These are phyloP conservation scores for Lordiphosa stackelbergi DNA, from an alignment of 1,140 invertebrate genomes.

Conservation along the genomic window DNA sequence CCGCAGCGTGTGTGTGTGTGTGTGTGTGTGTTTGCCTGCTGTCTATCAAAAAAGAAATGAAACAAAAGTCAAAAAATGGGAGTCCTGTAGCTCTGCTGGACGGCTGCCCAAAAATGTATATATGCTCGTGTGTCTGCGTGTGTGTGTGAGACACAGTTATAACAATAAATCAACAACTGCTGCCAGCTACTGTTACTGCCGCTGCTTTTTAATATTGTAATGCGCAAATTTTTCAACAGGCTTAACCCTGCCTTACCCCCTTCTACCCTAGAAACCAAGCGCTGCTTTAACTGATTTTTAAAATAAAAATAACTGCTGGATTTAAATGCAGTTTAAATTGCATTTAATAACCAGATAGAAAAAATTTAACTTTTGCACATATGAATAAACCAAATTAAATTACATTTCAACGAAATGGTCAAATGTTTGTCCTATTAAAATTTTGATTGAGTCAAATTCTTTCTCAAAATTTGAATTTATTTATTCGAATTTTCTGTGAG, in stretches of 20 bases:
- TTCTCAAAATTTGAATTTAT: neutral
- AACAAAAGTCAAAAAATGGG: slow-evolving; percentile 63
- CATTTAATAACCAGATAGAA: slow-evolving; percentile 58
- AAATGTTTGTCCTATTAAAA: slow-evolving; percentile 7
- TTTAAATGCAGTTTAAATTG: slow-evolving; percentile 67
- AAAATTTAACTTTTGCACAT: slow-evolving; percentile 16
- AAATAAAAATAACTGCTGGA: slow-evolving; percentile 44
- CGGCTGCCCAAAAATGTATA: slow-evolving; percentile 37
- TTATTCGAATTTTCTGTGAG: too few relatives aligned
- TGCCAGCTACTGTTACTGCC: slow-evolving; percentile 50
- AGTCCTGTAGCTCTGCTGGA: slow-evolving; percentile 23
- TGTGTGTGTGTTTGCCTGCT: slow-evolving; percentile 49
- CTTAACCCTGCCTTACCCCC: slow-evolving; percentile 9
- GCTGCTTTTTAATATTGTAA: slow-evolving; percentile 71
- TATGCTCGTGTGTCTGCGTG: neutral
- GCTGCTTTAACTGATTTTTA: slow-evolving; percentile 4
- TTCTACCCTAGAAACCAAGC: slow-evolving; percentile 10
- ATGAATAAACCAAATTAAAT: slow-evolving; percentile 6
- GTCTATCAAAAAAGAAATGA: slow-evolving; percentile 69
- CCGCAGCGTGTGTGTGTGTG: slow-evolving; percentile 25
- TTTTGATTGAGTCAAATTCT: neutral
- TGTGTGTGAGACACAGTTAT: slow-evolving; percentile 55
- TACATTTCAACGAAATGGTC: slow-evolving; percentile 6
- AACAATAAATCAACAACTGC: slow-evolving; percentile 73
- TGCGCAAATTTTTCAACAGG: slow-evolving; percentile 59